Conservation (phyloP, 2,888 invertebrate species). For the Salticus scenicus region DNA sequence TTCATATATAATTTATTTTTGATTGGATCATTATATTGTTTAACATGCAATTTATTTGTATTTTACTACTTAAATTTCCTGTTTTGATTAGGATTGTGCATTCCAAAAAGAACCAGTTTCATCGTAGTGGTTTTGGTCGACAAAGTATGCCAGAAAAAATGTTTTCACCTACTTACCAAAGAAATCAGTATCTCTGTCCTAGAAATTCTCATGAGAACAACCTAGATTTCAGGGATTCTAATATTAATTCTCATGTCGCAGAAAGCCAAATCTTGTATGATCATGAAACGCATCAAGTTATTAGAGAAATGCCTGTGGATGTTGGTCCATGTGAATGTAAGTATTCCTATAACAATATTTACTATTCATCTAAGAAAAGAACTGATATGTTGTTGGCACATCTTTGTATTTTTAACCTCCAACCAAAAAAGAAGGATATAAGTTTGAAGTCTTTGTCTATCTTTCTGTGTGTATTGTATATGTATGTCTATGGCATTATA, state of each 20-base stretch:
- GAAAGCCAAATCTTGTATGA: slow-evolving; percentile 22
- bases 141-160: slow-evolving; percentile 99
- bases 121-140: slow-evolving; percentile 94
- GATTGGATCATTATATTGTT: no score
- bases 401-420: no score
- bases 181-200: slow-evolving; percentile 22
- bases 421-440: no score
- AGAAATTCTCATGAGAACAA: slow-evolving; percentile 16
- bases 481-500: no score
- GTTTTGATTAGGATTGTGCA: background rate
- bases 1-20: no score
- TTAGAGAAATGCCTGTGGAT: slow-evolving; percentile 63
- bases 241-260: background rate
- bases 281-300: background rate
- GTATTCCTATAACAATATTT: no score
- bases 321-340: slow-evolving; percentile 60
- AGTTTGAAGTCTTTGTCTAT: no score
- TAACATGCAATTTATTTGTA: no score
- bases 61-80: no score
- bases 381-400: no score
- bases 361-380: no score
- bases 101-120: slow-evolving; percentile 77
- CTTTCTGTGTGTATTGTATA: no score
- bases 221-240: background rate
- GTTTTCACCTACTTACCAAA: slow-evolving; percentile 75